Percentiles rank a stretch among this genome's conserved stretches.
Evolutionary conservation across 1,140 invertebrate species (phyloP).

Genomic region (Apis mellifera): DNA sequence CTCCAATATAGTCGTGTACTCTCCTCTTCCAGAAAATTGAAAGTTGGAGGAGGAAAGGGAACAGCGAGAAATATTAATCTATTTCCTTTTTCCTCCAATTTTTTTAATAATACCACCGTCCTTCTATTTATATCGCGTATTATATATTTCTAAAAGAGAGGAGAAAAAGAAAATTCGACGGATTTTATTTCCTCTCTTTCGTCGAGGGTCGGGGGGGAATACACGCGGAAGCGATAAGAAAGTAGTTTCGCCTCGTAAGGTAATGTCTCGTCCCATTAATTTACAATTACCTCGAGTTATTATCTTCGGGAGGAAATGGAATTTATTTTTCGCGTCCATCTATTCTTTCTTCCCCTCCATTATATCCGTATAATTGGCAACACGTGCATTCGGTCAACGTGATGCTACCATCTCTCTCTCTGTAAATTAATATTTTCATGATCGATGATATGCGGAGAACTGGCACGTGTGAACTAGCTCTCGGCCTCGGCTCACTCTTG

Average conservation of each 20-base stretch:
- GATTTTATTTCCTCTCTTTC: neutral
- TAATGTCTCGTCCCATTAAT: constrained; percentile 13
- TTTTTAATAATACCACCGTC: neutral
- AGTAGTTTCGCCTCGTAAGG: neutral
- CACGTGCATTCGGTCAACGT: neutral
- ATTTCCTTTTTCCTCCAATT: neutral
- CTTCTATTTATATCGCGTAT: too few relatives aligned
- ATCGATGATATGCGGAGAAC: constrained; percentile 20
- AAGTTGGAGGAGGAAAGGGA: neutral
- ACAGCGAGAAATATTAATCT: neutral
- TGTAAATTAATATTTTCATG: constrained; percentile 59
- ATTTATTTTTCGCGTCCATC: neutral
- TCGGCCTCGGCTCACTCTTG: constrained; percentile 23
- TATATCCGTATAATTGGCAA: neutral
- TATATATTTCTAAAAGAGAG: too few relatives aligned
- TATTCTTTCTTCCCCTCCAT: too few relatives aligned
- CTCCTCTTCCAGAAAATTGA: neutral
- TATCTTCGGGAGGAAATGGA: neutral
- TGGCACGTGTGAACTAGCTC: constrained; percentile 49
- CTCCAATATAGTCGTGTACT: neutral
- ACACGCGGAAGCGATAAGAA: constrained; percentile 29
- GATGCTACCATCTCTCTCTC: neutral
- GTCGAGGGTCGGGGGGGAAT: neutral
- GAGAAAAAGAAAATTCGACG: neutral
- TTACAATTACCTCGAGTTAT: constrained; percentile 11